Evolutionary conservation across 2,888 invertebrate species (phyloP), one percentile per base, ranked within the genome.

Genomic region (Pristionchus arcanus): DNA sequence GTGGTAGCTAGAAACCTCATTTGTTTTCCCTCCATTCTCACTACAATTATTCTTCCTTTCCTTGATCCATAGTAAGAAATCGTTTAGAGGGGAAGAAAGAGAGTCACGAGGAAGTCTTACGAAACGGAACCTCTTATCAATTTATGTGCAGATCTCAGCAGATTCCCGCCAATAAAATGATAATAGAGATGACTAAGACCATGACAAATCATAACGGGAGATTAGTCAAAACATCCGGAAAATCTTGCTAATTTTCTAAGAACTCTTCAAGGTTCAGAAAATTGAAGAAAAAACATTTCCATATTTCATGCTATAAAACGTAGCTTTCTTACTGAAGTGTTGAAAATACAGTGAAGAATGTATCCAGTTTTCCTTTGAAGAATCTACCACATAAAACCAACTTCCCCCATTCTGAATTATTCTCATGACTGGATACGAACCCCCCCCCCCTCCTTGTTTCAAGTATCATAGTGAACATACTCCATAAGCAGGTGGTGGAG

Each of bases 41-140:
- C 74, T 74, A 74, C 74, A 74, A 74, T 74, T 74, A 68, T 68
- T 37, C 74, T 74, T 37, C 34, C 37, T 28, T n/a, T 49, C 37
- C 9, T 53, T 81, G 81, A 81, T 81, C 81, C 81, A 21, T 11
- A 42, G 28, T 81, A 53, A 81, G 81, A 81, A 49, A 49, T 71
- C 34, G 31, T 28, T 71, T 81, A 74, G 37, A 74, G 42, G 42
- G 25, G 9, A 31, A 9, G 74, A 34, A 74, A 37, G 37, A 74
- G 37, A 49, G 49, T 81, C 81, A n/a, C 59, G 42, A 21, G 59
- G 15, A 15, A 53, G 49, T 81, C 81, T 81, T 81, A 53, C 49
- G 81, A 81, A 49, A 81, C n/a, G 28, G 19, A 21, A 49, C 42
- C 9, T 42, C 42, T 53, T 28, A 81, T 81, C 81, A 13, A 81